Percentiles rank a stretch among this genome's conserved stretches.
Evolutionary conservation across 2,888 invertebrate genomes (phyloP).

Genomic region (Platynereis dumerilii): DNA sequence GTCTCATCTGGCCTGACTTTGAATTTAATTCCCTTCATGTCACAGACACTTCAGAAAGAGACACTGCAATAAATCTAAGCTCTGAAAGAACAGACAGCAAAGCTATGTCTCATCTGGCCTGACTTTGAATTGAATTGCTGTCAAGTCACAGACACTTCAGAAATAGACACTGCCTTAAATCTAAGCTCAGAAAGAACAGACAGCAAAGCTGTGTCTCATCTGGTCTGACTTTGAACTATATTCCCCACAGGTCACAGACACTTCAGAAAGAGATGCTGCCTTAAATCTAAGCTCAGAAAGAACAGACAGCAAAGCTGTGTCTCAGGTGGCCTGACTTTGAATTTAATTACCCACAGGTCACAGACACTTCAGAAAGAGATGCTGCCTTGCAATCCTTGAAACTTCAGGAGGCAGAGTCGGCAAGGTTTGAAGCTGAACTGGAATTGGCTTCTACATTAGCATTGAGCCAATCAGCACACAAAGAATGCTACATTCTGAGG

Average conservation of each 20-base stretch:
- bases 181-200: constrained; percentile 69
- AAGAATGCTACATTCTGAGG: constrained; percentile 39
- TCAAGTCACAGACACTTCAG: no score
- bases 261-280: constrained; percentile 74
- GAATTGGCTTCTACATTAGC: constrained; percentile 63
- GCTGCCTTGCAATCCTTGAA: no score
- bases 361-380: constrained; percentile 80
- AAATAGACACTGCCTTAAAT: constrained; percentile 73
- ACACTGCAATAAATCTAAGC: constrained; percentile 71
- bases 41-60: constrained; percentile 76
- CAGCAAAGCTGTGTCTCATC: no score
- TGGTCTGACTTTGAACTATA: no score
- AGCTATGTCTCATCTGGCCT: no score
- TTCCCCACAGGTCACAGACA: constrained; percentile 77
- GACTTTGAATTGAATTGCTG: no score
- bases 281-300: constrained; percentile 71
- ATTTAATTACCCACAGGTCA: no score
- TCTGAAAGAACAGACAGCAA: constrained; percentile 69
- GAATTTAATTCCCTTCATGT: no score
- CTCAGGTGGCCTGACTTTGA: no score
- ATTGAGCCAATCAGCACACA: constrained; percentile 49
- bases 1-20: no score
- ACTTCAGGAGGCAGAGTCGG: no score
- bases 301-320: constrained; percentile 68
- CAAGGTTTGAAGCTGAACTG: constrained; percentile 73